Evolutionary conservation across 2,797 vertebrate genomes (phyloP).

Genomic region (Hippoglossus hippoglossus): DNA sequence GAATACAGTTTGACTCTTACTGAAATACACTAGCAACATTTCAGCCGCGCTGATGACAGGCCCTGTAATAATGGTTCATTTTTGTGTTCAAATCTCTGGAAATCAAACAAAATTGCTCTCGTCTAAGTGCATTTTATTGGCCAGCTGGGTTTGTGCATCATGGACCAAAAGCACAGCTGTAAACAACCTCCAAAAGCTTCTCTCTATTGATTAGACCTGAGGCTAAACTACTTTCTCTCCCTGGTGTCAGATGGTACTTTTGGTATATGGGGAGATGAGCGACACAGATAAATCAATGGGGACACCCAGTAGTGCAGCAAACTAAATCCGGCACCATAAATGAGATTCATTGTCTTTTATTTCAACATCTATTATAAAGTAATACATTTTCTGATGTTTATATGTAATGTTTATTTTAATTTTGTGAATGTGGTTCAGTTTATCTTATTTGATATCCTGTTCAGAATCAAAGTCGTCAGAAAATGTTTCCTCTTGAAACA

Average conservation of each 20-base stretch:
- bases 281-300: slow-evolving; percentile 69
- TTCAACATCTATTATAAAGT: slow-evolving; percentile 12
- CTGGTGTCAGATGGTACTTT: slow-evolving; percentile 72
- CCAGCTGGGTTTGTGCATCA: slow-evolving; percentile 66
- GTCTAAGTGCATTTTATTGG: slow-evolving; percentile 58
- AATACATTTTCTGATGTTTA: slow-evolving; percentile 2
- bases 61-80: slow-evolving; percentile 58
- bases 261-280: slow-evolving; percentile 68
- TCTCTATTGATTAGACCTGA: slow-evolving; percentile 79
- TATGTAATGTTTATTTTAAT: neutral
- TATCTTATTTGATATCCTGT: neutral
- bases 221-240: slow-evolving; percentile 81
- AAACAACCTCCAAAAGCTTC: slow-evolving; percentile 80
- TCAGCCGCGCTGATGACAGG: slow-evolving; percentile 55
- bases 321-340: slow-evolving; percentile 42
- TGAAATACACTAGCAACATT: slow-evolving; percentile 50
- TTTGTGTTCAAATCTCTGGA: slow-evolving; percentile 62
- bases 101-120: slow-evolving; percentile 69
- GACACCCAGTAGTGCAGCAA: slow-evolving; percentile 51
- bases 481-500: neutral
- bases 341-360: slow-evolving; percentile 7
- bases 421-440: neutral
- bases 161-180: slow-evolving; percentile 57
- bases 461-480: slow-evolving; percentile 1
- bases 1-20: slow-evolving; percentile 43